phyloP scores from a whole-genome alignment of 2,888 invertebrate species.

The Tetramorium bicarinatum region DNA sequence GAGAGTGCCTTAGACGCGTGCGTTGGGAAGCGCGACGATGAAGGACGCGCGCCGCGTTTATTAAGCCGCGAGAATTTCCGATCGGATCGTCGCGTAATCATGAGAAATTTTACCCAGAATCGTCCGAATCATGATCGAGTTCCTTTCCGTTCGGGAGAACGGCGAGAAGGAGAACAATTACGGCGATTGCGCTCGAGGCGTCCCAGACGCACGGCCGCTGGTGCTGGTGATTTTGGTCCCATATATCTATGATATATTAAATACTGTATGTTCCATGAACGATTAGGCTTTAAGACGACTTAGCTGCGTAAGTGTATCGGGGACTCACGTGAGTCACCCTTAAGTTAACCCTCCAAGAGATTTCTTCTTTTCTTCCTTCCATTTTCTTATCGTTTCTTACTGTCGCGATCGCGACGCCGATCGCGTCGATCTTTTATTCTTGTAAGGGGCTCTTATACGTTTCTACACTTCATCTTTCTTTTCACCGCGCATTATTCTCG shows the following conservation, averaged over 20 bases:
- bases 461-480: not conserved
- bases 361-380: constrained; percentile 51
- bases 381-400: not conserved
- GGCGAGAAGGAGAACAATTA: constrained; percentile 23
- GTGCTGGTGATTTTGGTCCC: constrained; percentile 94
- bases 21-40: constrained; percentile 30
- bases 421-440: constrained; percentile 3
- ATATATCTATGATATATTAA: constrained; percentile 99
- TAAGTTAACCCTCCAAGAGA: constrained; percentile 70
- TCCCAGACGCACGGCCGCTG: constrained; percentile 76
- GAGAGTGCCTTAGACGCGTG: constrained; percentile 43
- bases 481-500: constrained; percentile 20
- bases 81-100: constrained; percentile 15
- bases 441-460: not conserved
- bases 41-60: constrained; percentile 49
- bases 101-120: constrained; percentile 61
- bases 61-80: constrained; percentile 29
- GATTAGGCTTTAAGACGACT: constrained; percentile 81
- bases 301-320: constrained; percentile 60
- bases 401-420: not conserved
- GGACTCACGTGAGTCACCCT: constrained; percentile 82
- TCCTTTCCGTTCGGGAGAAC: constrained; percentile 46
- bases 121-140: constrained; percentile 54
- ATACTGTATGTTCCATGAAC: constrained; percentile 98
- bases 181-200: constrained; percentile 69